Percentiles rank a stretch among this genome's conserved stretches.
These are phyloP conservation scores for Dufourea novaeangliae DNA, from an alignment of 1,140 invertebrate genomes.

Conservation along the genomic window DNA sequence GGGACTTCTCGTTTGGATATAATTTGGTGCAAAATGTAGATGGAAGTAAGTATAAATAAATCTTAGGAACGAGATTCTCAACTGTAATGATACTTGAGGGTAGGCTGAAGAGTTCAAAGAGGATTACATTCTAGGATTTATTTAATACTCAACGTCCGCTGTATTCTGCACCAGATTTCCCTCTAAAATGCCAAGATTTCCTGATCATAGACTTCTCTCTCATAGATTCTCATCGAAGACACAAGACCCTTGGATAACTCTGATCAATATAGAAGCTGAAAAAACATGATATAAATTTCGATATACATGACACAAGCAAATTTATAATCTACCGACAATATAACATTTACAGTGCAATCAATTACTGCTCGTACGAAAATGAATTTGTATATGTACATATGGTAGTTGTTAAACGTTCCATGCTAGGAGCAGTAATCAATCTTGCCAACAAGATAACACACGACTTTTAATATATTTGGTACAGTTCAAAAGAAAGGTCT, in stretches of 20 bases:
- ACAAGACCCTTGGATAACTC: neutral
- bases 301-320: conserved; percentile 19
- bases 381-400: conserved; percentile 13
- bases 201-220: too few relatives aligned
- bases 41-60: too few relatives aligned
- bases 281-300: conserved; percentile 32
- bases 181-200: too few relatives aligned
- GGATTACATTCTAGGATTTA: too few relatives aligned
- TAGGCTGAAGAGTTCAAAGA: too few relatives aligned
- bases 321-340: neutral
- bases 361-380: conserved; percentile 34
- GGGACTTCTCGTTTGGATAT: too few relatives aligned
- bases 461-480: neutral
- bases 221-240: conserved; percentile 7
- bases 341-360: conserved; percentile 20
- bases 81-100: too few relatives aligned
- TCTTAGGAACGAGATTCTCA: too few relatives aligned
- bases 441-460: neutral
- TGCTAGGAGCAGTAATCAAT: conserved; percentile 41
- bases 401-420: conserved; percentile 10
- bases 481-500: conserved; percentile 7
- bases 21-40: too few relatives aligned
- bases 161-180: too few relatives aligned
- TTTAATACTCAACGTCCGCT: too few relatives aligned
- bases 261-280: conserved; percentile 31